These are phyloP conservation scores for Thunnus thynnus DNA, from an alignment of 2,113 vertebrate species.

Conservation along the genomic window DNA sequence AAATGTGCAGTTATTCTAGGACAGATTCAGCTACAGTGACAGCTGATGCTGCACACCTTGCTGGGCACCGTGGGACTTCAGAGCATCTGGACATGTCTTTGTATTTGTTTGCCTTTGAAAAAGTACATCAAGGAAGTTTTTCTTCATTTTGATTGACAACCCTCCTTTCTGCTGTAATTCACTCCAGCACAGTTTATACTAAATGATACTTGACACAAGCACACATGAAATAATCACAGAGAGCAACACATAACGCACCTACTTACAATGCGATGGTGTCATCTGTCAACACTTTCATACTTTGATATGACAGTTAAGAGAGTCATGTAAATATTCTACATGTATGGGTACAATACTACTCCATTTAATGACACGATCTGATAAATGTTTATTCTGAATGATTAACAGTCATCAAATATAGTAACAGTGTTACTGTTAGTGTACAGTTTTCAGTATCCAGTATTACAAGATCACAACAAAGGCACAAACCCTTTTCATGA, in stretches of 20 bases:
- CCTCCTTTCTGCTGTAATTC: background rate
- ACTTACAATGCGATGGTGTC: background rate
- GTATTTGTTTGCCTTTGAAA: constrained; percentile 43
- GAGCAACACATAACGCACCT: background rate
- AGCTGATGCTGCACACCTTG: constrained; percentile 52
- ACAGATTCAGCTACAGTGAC: constrained; percentile 16
- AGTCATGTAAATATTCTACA: too few relatives aligned
- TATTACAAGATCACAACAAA: background rate
- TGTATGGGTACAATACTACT: too few relatives aligned
- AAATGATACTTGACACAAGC: constrained; percentile 10
- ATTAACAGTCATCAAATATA: too few relatives aligned
- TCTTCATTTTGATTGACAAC: background rate
- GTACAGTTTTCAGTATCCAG: too few relatives aligned
- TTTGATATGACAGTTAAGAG: too few relatives aligned
- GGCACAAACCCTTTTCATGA: background rate
- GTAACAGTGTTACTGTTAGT: too few relatives aligned
- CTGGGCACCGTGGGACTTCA: constrained; percentile 28
- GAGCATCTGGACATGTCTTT: constrained; percentile 50
- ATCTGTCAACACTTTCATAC: too few relatives aligned
- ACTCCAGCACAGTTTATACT: background rate
- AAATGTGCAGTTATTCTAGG: constrained; percentile 25
- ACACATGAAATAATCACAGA: constrained; percentile 1
- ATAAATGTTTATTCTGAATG: too few relatives aligned
- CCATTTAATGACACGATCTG: too few relatives aligned
- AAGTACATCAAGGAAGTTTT: constrained; percentile 11